Evolutionary conservation across 2,113 vertebrate species (phyloP), one percentile per base, ranked within the genome.

Genomic region (Muntiacus muntjak): DNA sequence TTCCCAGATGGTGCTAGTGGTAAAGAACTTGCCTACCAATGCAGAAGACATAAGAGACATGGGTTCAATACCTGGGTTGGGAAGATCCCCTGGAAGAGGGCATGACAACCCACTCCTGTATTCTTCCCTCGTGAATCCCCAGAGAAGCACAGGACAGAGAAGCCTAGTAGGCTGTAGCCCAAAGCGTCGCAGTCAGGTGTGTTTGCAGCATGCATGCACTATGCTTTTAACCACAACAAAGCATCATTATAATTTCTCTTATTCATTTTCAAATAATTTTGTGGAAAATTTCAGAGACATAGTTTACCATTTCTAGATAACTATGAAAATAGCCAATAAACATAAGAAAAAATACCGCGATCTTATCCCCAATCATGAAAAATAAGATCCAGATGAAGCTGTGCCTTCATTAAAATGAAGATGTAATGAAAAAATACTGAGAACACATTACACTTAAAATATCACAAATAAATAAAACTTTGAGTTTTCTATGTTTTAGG

Each of bases 141-240:
- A 76, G 47, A 50, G 47, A 13, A 50, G 12, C 47, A 50, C 13
- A 0, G 4, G 36, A 76, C 36, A 43, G 71, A 76, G 12, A 6
- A 76, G 40, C 71, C 14, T 76, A 40, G 71, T 25, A 43, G 23
- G 40, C 40, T 26, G 26, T 43, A 43, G 40, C 26, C 3, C 71
- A 43, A 26, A 15, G 40, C 5, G 3, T 76, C 1, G 0, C 6
- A 43, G 12, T 26, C 40, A 43, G 40, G 7, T 12, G 43, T 14
- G 71, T 71, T 36, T 36, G n/a, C 9, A 7, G 40, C 23, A 76
- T 26, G 40, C 21, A 76, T 43, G 23, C 40, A 67, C 21, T 28
- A 78, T 33, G 13, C 16, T 50, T 83, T 87, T 43, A 91, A 50
- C 7, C n/a, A 90, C 5, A 47, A 92, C 3, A 45, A 57, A 89